These are phyloP conservation scores for Sussaba pulchella DNA, from an alignment of 2,888 invertebrate genomes.

Conservation along the genomic window DNA sequence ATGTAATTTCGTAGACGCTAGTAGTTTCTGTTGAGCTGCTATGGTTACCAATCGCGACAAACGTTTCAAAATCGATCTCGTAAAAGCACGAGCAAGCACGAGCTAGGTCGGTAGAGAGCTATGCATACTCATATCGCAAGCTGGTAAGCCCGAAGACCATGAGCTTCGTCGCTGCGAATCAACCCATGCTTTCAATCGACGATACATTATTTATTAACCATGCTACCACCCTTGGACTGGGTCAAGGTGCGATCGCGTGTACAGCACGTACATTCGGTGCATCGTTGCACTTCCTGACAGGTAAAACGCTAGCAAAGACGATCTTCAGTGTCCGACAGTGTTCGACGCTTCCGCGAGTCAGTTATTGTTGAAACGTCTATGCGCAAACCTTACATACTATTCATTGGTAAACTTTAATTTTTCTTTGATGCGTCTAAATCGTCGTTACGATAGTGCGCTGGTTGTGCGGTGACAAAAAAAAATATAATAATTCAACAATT, in stretches of 20 bases:
- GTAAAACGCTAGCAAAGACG: conserved; percentile 13
- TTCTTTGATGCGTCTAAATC: conserved; percentile 42
- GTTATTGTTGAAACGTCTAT: conserved; percentile 54
- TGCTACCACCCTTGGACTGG: conserved; percentile 57
- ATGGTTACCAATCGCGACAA: conserved; percentile 78
- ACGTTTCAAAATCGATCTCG: conserved; percentile 76
- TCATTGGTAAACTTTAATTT: conserved; percentile 9
- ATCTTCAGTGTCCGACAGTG: conserved; percentile 38
- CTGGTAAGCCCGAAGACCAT: too few relatives aligned
- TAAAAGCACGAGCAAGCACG: conserved; percentile 42
- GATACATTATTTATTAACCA: conserved; percentile 58
- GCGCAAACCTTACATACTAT: conserved; percentile 28
- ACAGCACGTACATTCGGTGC: background rate
- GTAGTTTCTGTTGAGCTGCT: conserved; percentile 75
- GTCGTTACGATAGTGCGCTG: background rate
- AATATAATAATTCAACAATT: too few relatives aligned
- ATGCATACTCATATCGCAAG: conserved; percentile 9
- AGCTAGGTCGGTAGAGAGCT: conserved; percentile 9
- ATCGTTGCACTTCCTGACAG: conserved; percentile 60
- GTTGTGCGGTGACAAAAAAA: conserved; percentile 5
- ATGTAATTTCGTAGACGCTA: conserved; percentile 18
- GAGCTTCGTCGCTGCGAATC: too few relatives aligned
- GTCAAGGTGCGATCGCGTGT: conserved; percentile 62
- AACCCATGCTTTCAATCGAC: conserved; percentile 42
- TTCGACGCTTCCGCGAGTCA: conserved; percentile 56